A percentile compares a stretch with the other conserved stretches of the same genome.
These are phyloP conservation scores for Miltochrista miniata DNA, from an alignment of 2,888 invertebrate species.

Conservation along the genomic window DNA sequence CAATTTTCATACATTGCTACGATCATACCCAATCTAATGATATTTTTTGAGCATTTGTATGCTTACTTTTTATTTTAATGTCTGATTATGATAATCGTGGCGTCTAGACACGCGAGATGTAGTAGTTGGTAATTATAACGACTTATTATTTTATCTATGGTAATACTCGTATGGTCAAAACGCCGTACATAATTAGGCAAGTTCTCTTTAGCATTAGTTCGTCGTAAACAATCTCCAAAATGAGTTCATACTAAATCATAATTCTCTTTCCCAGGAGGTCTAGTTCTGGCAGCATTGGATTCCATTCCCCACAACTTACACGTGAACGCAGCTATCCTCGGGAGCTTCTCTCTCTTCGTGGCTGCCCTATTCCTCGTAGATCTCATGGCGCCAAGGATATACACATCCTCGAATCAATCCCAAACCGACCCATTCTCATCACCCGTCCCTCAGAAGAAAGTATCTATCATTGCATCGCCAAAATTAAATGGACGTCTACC, in stretches of 20 bases:
- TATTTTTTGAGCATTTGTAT: too few species aligned
- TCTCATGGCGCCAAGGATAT: slow-evolving; percentile 83
- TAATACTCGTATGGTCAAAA: too few species aligned
- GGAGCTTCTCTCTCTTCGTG: slow-evolving; percentile 86
- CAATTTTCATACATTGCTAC: too few species aligned
- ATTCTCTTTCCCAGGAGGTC: slow-evolving; percentile 76
- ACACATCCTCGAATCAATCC: slow-evolving; percentile 67
- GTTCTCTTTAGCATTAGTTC: too few species aligned
- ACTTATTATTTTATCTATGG: too few species aligned
- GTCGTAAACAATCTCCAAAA: too few species aligned
- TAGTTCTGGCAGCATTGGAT: slow-evolving; percentile 88
- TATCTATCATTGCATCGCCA: slow-evolving; percentile 25
- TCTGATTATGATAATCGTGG: too few species aligned
- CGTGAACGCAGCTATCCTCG: slow-evolving; percentile 89
- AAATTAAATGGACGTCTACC: slow-evolving; percentile 24
- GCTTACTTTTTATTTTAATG: too few species aligned
- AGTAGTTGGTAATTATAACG: too few species aligned
- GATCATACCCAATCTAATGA: too few species aligned
- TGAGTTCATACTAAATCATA: not conserved
- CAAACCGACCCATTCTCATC: slow-evolving; percentile 66
- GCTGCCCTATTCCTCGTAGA: slow-evolving; percentile 88
- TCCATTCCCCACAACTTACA: slow-evolving; percentile 86
- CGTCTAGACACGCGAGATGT: too few species aligned
- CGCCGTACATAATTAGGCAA: too few species aligned
- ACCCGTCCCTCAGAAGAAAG: slow-evolving; percentile 44